phyloP scores from a whole-genome alignment of 2,888 invertebrate genomes.

The Cybosia mesomella region DNA sequence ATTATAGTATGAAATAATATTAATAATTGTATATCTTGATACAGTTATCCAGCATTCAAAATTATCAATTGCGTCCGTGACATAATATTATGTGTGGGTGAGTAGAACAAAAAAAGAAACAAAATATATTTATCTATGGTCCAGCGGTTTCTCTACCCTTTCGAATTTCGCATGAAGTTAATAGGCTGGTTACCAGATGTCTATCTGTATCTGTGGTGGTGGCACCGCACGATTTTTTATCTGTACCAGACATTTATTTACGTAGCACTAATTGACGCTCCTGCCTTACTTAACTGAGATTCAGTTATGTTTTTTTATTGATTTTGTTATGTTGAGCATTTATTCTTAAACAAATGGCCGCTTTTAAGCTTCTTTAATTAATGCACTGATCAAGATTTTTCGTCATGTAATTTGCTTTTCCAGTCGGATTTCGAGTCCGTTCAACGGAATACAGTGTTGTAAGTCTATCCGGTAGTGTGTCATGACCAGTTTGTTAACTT shows the following conservation, averaged over 20 bases:
- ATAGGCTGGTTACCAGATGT: slow-evolving; percentile 10
- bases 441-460: too few relatives aligned
- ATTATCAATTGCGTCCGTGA: too few relatives aligned
- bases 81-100: not conserved
- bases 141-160: not conserved
- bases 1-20: too few relatives aligned
- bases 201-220: slow-evolving; percentile 1
- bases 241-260: slow-evolving; percentile 65
- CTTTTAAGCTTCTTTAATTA: not conserved
- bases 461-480: too few relatives aligned
- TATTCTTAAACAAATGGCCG: not conserved
- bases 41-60: too few relatives aligned
- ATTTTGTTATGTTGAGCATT: not conserved
- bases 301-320: not conserved
- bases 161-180: not conserved
- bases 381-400: not conserved
- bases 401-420: not conserved
- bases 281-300: not conserved
- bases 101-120: not conserved
- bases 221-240: slow-evolving; percentile 61
- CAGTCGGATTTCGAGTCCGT: too few relatives aligned
- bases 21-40: too few relatives aligned
- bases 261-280: slow-evolving; percentile 32
- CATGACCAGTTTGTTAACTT: too few relatives aligned
- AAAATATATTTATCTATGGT: not conserved